Base-by-base conservation (phyloP, 2,888 invertebrate species). In the Nemoura dubitans region DNA sequence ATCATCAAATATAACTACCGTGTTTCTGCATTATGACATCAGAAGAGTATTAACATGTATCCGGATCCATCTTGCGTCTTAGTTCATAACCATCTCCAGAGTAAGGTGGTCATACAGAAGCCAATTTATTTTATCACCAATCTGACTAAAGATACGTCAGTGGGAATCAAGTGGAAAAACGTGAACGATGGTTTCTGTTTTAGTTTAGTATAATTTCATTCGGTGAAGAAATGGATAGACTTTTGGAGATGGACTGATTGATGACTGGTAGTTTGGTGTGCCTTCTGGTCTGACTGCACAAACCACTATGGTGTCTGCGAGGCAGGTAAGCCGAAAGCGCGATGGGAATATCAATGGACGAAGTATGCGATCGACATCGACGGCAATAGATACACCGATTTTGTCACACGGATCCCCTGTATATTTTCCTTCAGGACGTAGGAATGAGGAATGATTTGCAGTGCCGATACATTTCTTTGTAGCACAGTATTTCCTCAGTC, bases 1-100 rank as follows among this genome's bases (percentile, higher is more conserved):
- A 86, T 86, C 86, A 80, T 86, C 42, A 42, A 86, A 81, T 86
- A 86, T 86, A 86, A 36, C 86, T 86, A 59, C 76, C 29, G 30
- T n/a, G 28, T 85, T 76, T 77, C 85, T 85, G 85, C n/a, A 85
- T 59, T 59, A 59, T 59, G 59, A 59, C 59, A 59, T 59, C 59
- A 59, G 59, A 59, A 59, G 59, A 59, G 21, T 59, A 59, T 59
- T 59, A 59, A 7, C 59, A 59, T 14, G 59, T 59, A 59, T 59
- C 59, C 59, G 59, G 59, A 59, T 59, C 21, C 59, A 59, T 7
- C 59, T 7, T 2, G 10, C 3, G 59, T 59, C 59, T 59, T 59
- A 59, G 59, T 59, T 1, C 21, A 59, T 21, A 7, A 7, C 21
- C 21, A 59, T 59, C 59, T 21, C 59, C 59, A 16, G 59, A 59